A percentile compares a stretch with the other conserved stretches of the same genome.
Conservation (phyloP, 2,797 vertebrate species). For the Anguilla obscura region DNA sequence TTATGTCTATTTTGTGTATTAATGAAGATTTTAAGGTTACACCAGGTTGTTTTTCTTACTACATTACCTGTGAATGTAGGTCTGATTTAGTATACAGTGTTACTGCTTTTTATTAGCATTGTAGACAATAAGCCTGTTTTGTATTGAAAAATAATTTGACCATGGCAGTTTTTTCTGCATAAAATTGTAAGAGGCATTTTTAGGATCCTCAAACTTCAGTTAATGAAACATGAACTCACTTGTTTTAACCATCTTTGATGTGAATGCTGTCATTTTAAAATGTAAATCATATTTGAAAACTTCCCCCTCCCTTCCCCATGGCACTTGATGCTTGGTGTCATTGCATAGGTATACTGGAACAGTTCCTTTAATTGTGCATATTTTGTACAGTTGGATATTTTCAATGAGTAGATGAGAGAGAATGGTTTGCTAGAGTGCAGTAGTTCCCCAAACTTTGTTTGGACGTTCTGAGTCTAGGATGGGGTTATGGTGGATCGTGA, state of each 20-base stretch:
- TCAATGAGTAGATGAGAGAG: neutral
- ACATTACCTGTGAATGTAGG: constrained; percentile 85
- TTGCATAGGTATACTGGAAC: neutral
- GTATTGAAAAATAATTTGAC: constrained; percentile 80
- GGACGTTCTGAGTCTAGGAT: neutral
- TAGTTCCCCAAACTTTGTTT: neutral
- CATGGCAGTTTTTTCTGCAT: constrained; percentile 88
- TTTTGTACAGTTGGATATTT: neutral
- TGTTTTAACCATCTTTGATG: constrained; percentile 86
- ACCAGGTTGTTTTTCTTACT: constrained; percentile 90
- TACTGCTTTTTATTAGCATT: constrained; percentile 92
- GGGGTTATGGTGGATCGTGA: neutral
- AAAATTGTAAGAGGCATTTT: constrained; percentile 69
- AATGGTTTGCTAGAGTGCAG: neutral
- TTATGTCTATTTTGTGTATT: constrained; percentile 98
- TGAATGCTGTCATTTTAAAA: constrained; percentile 74
- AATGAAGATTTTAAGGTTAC: constrained; percentile 98
- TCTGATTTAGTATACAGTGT: constrained; percentile 89
- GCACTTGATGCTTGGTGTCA: neutral
- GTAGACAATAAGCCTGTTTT: constrained; percentile 91
- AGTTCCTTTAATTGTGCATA: neutral
- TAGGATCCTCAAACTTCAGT: constrained; percentile 63
- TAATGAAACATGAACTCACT: constrained; percentile 81
- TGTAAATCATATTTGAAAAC: constrained; percentile 71
- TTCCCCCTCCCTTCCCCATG: neutral